Base-by-base conservation (phyloP, 2,888 invertebrate genomes). In the Agonum fuliginosum region DNA sequence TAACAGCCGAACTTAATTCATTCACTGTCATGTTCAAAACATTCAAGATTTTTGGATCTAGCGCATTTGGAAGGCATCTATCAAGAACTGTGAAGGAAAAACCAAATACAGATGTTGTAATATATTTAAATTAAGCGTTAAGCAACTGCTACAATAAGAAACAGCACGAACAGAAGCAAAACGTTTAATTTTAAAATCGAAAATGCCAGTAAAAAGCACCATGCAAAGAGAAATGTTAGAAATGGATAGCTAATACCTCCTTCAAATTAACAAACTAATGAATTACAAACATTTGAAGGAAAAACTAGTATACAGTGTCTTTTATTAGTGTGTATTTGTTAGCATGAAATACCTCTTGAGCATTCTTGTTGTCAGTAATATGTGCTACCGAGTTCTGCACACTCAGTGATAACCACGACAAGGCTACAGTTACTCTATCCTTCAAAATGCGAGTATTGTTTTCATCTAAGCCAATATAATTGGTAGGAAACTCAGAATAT, bases 61-160 rank as follows among this genome's bases (percentile, higher is more conserved):
- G 80, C 20, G 83, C 71, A 3, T 79, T 81, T 8, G 91, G 91
- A 78, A 92, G 84, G 81, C 91, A 92, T 77, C 91, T 86, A 48
- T 88, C 87, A 65, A 88, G 84, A 81, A 91, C 89, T 88, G 87
- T 78, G 84, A 84, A 81, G 78, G 73, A 80, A 65, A 81, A 78
- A 74, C 24, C 27, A 54, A 22, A 62, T 62, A 8, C 30, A n/a
- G n/a, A n/a, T n/a, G n/a, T 62, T 27, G 17, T 30, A 62, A 5
- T 14, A 6, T 24, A 22, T 54, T 54, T 54, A 46, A 46, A 24
- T 48, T 17, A 51, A 48, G 30, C 10, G 20, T 22, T 34, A 19
- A 37, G 14, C 41, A 65, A 62, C 24, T 41, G 65, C 58, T 67
- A 65, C 48, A 20, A n/a, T 22, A 17, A 2, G 20, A 41, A n/a